Evolutionary conservation across 23 tunicate genomes (phyloP), one percentile per base, ranked within the genome.

Genomic region (Ciona savignyi): DNA sequence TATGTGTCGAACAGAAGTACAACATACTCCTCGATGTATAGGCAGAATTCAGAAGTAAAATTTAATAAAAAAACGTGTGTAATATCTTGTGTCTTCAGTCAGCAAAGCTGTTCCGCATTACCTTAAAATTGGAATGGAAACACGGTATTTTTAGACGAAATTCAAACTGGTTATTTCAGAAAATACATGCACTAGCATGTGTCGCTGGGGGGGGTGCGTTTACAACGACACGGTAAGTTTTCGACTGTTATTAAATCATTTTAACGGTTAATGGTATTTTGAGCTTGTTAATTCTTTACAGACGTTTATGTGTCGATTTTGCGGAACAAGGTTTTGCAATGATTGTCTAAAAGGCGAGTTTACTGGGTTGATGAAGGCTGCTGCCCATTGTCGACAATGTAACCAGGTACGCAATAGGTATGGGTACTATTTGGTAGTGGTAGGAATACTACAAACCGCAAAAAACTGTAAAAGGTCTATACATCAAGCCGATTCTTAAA

Each of bases 131-230:
- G 56, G 56, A 42, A 42, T 42, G 56, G 56, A 42, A 42, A 42
- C 56, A 42, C 15, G 56, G 9, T 15, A 42, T 9, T 42, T 42
- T 42, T 42, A 6, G 56, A 42, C 15, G 9, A 6, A 6, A 6
- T 42, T 6, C 15, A 42, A 42, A 42, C 15, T 42, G 56, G 9
- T n/a, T n/a, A n/a, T n/a, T n/a, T n/a, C n/a, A n/a, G n/a, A n/a
- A n/a, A n/a, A n/a, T n/a, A n/a, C n/a, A n/a, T n/a, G n/a, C n/a
- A n/a, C n/a, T 9, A 42, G 15, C 9, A 42, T 42, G 56, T 42
- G 96, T 60, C 72, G 96, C 19, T 88, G 96, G 96, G 96, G 95
- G 95, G 95, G 96, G 60, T 88, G 96, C 76, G 96, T 88, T 4
- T 88, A 88, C 80, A 88, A 81, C 51, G 96, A 88, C 65, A 88